Conservation (phyloP, 2,888 invertebrate genomes). For the Pristionchus japonicus region DNA sequence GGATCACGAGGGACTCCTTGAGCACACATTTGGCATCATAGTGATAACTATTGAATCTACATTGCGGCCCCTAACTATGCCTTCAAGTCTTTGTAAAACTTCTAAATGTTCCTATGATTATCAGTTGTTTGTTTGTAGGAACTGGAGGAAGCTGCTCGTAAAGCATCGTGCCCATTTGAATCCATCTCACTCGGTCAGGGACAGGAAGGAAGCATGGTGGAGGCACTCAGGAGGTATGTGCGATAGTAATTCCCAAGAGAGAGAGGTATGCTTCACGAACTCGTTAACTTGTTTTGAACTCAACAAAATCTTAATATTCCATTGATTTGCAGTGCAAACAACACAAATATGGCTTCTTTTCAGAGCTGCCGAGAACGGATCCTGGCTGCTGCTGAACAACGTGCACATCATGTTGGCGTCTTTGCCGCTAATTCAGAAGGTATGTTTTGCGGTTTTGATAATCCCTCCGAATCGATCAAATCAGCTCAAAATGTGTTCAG, state of each 20-base stretch:
- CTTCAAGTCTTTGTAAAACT: not conserved
- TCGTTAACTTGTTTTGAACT: too few relatives aligned
- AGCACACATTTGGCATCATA: too few relatives aligned
- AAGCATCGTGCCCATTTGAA: constrained; percentile 78
- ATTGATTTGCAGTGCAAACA: too few relatives aligned
- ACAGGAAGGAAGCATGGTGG: constrained; percentile 74
- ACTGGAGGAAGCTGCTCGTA: constrained; percentile 82
- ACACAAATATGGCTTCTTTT: not conserved
- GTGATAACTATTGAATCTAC: too few relatives aligned
- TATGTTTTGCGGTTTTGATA: constrained; percentile 50
- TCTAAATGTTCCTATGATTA: too few relatives aligned
- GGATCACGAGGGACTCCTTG: too few relatives aligned
- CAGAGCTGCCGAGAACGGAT: constrained; percentile 79
- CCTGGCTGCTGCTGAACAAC: constrained; percentile 88
- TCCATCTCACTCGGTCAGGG: constrained; percentile 79
- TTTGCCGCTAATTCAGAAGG: constrained; percentile 83
- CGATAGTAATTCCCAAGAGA: too few relatives aligned
- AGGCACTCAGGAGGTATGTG: constrained; percentile 80
- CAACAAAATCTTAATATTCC: too few relatives aligned
- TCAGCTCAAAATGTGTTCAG: constrained; percentile 61
- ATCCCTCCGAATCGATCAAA: not conserved
- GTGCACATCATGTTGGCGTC: constrained; percentile 85
- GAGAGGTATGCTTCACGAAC: too few relatives aligned
- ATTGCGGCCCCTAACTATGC: not conserved
- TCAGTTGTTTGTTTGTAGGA: constrained; percentile 79